A percentile compares a stretch with the other conserved stretches of the same genome.
Evolutionary conservation across 2,113 vertebrate species (phyloP).

Genomic region (Nycticorax nycticorax): DNA sequence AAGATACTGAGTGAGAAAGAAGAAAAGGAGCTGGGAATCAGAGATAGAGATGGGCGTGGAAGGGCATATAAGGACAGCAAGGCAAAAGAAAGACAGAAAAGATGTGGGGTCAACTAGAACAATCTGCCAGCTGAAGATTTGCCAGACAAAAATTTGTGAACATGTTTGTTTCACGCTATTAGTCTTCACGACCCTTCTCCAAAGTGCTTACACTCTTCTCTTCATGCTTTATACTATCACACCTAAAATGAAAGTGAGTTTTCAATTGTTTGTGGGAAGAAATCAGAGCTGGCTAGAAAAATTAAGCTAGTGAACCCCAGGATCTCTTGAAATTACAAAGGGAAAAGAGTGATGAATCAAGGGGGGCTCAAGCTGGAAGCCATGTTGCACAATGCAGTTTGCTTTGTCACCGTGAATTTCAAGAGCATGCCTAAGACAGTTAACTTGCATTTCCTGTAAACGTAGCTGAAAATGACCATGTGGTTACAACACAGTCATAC

Average conservation of each 20-base stretch:
- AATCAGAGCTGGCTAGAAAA: slow-evolving; percentile 73
- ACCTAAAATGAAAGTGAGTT: not conserved
- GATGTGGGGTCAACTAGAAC: slow-evolving; percentile 70
- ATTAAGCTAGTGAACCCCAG: slow-evolving; percentile 71
- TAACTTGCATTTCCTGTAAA: not conserved
- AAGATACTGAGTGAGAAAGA: slow-evolving; percentile 16
- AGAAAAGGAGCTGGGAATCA: not conserved
- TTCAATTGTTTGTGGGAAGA: slow-evolving; percentile 11
- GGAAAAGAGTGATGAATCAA: slow-evolving; percentile 55
- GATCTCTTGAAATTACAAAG: slow-evolving; percentile 51
- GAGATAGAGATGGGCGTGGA: not conserved
- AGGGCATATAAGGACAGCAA: not conserved
- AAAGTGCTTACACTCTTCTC: slow-evolving; percentile 29
- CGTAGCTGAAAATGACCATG: slow-evolving; percentile 21
- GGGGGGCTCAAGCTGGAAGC: slow-evolving; percentile 77
- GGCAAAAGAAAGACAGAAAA: slow-evolving; percentile 27
- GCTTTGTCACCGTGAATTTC: slow-evolving; percentile 33
- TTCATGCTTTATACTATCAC: slow-evolving; percentile 26
- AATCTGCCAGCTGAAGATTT: slow-evolving; percentile 69
- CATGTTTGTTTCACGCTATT: not conserved
- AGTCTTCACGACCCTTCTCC: not conserved
- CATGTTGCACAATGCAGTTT: slow-evolving; percentile 48
- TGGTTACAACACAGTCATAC: slow-evolving; percentile 23
- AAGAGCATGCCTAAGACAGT: slow-evolving; percentile 18
- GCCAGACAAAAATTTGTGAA: not conserved